These are phyloP conservation scores for Cryptoprocta ferox DNA, from an alignment of 2,797 vertebrate species.

Conservation along the genomic window DNA sequence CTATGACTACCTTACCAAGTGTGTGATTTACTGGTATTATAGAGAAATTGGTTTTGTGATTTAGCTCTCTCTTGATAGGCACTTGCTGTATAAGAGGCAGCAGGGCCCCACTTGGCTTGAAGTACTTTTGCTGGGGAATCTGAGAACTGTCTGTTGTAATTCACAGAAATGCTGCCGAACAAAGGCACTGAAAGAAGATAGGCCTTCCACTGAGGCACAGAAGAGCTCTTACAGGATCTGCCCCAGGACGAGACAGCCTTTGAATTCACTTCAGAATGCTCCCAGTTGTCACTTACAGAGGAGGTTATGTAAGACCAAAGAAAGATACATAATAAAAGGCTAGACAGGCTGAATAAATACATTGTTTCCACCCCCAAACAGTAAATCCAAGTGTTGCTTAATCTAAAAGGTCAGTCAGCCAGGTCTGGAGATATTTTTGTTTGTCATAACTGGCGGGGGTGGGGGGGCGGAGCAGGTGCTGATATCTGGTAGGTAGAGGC, in stretches of 20 bases:
- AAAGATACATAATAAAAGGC: background rate
- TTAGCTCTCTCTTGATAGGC: slow-evolving; percentile 45
- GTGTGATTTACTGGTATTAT: slow-evolving; percentile 38
- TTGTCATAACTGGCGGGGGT: background rate
- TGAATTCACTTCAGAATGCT: slow-evolving; percentile 49
- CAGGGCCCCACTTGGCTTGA: slow-evolving; percentile 33
- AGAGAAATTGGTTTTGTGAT: slow-evolving; percentile 66
- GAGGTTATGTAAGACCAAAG: slow-evolving; percentile 26
- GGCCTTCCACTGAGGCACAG: slow-evolving; percentile 39
- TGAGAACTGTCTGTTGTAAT: slow-evolving; percentile 56
- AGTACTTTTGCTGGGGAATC: slow-evolving; percentile 58
- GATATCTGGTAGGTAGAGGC: background rate
- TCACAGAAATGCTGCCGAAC: slow-evolving; percentile 57
- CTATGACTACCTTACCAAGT: slow-evolving; percentile 38
- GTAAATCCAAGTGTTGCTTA: slow-evolving; percentile 7
- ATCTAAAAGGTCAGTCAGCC: slow-evolving; percentile 13
- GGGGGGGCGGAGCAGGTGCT: background rate
- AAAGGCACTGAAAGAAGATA: slow-evolving; percentile 25
- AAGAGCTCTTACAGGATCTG: slow-evolving; percentile 40
- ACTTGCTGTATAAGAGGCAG: background rate
- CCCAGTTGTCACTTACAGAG: slow-evolving; percentile 41
- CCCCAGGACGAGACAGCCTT: slow-evolving; percentile 23
- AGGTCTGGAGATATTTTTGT: background rate
- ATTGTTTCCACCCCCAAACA: background rate
- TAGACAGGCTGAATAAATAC: slow-evolving; percentile 50